Evolutionary conservation across 1,140 invertebrate genomes (phyloP).

Genomic region (Atta cephalotes): DNA sequence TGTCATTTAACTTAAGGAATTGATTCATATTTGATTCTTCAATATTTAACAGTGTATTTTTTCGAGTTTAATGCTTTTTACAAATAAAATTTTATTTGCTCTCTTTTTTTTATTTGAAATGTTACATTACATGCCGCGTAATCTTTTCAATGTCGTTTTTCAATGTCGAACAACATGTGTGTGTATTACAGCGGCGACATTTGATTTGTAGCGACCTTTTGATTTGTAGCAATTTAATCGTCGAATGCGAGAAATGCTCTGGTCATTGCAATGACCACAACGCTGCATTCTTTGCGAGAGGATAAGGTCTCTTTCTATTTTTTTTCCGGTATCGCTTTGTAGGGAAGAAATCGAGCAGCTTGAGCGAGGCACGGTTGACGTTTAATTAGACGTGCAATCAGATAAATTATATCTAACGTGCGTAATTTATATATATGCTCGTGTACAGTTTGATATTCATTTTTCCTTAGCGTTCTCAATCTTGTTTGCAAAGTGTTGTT

Average conservation of each 20-base stretch:
- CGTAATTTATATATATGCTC: background rate
- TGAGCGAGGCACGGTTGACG: background rate
- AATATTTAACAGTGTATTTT: background rate
- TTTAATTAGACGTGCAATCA: constrained; percentile 2
- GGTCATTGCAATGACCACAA: constrained; percentile 1
- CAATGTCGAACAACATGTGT: constrained; percentile 29
- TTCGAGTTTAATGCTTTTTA: background rate
- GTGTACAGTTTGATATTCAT: background rate
- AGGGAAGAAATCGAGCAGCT: constrained; percentile 25
- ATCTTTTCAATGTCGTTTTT: background rate
- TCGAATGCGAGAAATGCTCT: background rate
- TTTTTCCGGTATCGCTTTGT: constrained; percentile 58
- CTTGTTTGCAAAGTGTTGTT: background rate
- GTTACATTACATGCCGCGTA: background rate
- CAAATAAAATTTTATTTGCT: background rate
- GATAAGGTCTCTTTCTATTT: constrained; percentile 37
- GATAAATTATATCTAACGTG: constrained; percentile 1
- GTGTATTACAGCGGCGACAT: background rate
- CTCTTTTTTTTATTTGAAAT: background rate
- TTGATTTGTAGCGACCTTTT: background rate
- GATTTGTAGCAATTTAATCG: background rate
- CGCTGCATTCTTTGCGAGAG: background rate
- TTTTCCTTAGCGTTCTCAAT: background rate
- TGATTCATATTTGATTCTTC: too few relatives aligned
- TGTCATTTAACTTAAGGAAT: too few relatives aligned